These are phyloP conservation scores for Hipparchia sbordonii DNA, from an alignment of 2,888 invertebrate genomes.

Conservation along the genomic window DNA sequence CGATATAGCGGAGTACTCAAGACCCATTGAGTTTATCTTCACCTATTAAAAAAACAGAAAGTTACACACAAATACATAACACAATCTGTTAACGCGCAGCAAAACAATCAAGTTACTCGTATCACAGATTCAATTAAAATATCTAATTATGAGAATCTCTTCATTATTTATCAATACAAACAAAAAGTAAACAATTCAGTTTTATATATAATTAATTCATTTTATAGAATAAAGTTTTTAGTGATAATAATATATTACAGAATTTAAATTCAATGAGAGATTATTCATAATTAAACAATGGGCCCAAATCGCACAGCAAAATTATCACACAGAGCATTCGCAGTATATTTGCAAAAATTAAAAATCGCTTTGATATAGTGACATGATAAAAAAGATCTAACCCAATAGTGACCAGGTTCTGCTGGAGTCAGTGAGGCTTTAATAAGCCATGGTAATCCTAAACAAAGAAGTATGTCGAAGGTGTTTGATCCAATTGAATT, in stretches of 20 bases:
- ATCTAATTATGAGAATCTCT: constrained; percentile 34
- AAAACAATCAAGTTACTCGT: not conserved
- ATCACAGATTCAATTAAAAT: not conserved
- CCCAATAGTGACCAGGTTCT: constrained; percentile 89
- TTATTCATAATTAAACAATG: constrained; percentile 33
- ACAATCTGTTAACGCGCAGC: constrained; percentile 25
- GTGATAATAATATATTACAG: not conserved
- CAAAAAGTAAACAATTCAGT: not conserved
- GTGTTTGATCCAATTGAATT: constrained; percentile 96
- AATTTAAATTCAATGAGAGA: constrained; percentile 16
- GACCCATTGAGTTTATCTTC: constrained; percentile 94
- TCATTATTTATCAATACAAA: not conserved
- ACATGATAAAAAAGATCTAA: constrained; percentile 57
- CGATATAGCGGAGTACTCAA: constrained; percentile 95
- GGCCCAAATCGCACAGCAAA: constrained; percentile 41
- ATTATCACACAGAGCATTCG: constrained; percentile 31
- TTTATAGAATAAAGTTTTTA: not conserved
- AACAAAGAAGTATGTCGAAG: constrained; percentile 93
- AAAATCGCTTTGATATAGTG: constrained; percentile 32
- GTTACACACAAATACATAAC: constrained; percentile 40
- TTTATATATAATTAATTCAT: not conserved
- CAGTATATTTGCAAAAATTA: constrained; percentile 24
- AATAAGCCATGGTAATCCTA: constrained; percentile 94
- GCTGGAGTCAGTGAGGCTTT: constrained; percentile 93
- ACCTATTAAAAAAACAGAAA: constrained; percentile 76